Evolutionary conservation across 2,113 vertebrate genomes (phyloP).

Genomic region (Serilophus lunatus): DNA sequence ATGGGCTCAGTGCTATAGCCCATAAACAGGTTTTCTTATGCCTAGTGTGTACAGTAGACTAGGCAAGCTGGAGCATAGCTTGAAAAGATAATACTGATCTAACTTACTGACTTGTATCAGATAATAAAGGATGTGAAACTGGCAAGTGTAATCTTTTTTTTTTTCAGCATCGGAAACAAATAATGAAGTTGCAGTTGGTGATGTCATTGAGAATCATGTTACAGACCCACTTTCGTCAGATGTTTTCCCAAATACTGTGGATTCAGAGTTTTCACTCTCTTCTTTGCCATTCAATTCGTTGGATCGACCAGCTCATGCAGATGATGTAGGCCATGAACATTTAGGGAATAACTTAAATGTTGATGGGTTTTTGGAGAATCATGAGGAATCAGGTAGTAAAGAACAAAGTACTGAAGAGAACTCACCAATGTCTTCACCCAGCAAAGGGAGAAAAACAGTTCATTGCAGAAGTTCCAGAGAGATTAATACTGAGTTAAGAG

Average conservation of each 20-base stretch:
- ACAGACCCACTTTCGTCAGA: slow-evolving; percentile 76
- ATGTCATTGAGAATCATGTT: slow-evolving; percentile 84
- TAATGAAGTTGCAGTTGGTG: slow-evolving; percentile 63
- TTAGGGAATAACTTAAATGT: slow-evolving; percentile 69
- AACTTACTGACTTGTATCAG: neutral
- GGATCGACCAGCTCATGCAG: slow-evolving; percentile 70
- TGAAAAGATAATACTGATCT: neutral
- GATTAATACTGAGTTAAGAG: slow-evolving; percentile 85
- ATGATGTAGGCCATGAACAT: slow-evolving; percentile 63
- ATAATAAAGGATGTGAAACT: neutral
- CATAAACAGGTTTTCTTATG: neutral
- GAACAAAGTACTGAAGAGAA: slow-evolving; percentile 64
- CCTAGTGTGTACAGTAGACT: neutral
- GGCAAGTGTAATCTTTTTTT: neutral
- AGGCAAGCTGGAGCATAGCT: neutral
- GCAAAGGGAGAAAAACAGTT: slow-evolving; percentile 79
- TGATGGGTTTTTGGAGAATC: slow-evolving; percentile 67
- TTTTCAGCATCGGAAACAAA: slow-evolving; percentile 72
- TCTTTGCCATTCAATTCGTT: slow-evolving; percentile 65
- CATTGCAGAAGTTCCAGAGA: slow-evolving; percentile 83
- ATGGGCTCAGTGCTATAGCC: neutral
- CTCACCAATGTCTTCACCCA: slow-evolving; percentile 74
- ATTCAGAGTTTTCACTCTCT: slow-evolving; percentile 65
- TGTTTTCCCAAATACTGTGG: slow-evolving; percentile 53
- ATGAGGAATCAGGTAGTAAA: slow-evolving; percentile 65